Conservation (phyloP, 2,113 vertebrate genomes). For the Misgurnus anguillicaudatus region DNA sequence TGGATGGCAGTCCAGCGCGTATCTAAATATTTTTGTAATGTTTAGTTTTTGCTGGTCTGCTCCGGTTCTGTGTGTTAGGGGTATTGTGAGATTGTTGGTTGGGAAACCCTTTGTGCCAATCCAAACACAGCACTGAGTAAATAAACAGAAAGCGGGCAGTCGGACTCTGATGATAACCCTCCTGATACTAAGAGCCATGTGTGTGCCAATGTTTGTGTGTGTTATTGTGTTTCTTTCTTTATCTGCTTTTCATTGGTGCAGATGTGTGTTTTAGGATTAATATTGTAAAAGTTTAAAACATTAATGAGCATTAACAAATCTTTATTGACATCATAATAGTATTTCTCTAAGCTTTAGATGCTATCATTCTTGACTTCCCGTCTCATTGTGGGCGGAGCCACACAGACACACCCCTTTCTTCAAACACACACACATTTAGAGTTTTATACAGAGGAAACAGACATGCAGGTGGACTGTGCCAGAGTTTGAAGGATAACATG, state of each 20-base stretch:
- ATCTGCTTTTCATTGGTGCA: background rate
- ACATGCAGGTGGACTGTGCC: conserved; percentile 27
- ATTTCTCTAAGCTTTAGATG: background rate
- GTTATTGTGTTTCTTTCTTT: background rate
- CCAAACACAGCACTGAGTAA: conserved; percentile 62
- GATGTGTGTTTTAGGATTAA: background rate
- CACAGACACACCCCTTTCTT: conserved; percentile 30
- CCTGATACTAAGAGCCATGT: background rate
- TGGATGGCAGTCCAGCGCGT: too few species aligned
- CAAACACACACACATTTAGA: conserved; percentile 47
- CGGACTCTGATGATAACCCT: background rate
- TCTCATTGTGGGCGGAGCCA: conserved; percentile 43
- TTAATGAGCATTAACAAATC: too few species aligned
- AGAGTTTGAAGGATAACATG: background rate
- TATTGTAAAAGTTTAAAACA: too few species aligned
- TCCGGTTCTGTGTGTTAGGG: background rate
- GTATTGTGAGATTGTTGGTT: conserved; percentile 59
- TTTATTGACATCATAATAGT: too few species aligned
- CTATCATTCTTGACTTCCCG: conserved; percentile 12
- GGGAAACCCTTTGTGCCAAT: conserved; percentile 63
- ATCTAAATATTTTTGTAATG: background rate
- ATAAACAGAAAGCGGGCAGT: conserved; percentile 60
- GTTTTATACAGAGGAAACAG: conserved; percentile 56
- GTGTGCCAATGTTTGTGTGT: conserved; percentile 39
- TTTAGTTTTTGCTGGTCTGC: background rate